These are phyloP conservation scores for Apis mellifera DNA, from an alignment of 1,140 invertebrate genomes.

Conservation along the genomic window DNA sequence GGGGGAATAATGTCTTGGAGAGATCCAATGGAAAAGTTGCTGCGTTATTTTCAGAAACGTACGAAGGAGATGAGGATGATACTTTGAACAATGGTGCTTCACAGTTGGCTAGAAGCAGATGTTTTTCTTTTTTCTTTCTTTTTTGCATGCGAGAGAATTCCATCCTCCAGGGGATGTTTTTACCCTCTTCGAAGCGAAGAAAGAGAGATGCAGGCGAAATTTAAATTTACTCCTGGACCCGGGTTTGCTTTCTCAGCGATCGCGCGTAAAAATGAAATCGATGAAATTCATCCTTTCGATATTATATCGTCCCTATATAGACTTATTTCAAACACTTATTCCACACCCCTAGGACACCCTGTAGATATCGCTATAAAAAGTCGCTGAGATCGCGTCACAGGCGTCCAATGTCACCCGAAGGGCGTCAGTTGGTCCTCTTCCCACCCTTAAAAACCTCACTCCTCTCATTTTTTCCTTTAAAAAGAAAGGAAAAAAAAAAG, in stretches of 20 bases:
- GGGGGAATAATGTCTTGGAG: too few relatives aligned
- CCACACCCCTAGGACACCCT: too few relatives aligned
- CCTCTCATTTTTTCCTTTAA: too few relatives aligned
- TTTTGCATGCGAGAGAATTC: not conserved
- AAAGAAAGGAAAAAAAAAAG: too few relatives aligned
- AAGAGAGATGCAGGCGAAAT: constrained; percentile 9
- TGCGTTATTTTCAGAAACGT: not conserved
- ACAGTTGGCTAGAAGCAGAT: too few relatives aligned
- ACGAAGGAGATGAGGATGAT: not conserved
- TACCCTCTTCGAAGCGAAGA: not conserved
- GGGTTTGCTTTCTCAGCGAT: not conserved
- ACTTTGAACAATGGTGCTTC: not conserved
- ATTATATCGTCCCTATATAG: not conserved
- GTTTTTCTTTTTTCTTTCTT: not conserved
- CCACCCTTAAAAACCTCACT: too few relatives aligned
- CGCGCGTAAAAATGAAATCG: not conserved
- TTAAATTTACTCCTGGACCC: not conserved
- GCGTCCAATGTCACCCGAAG: too few relatives aligned
- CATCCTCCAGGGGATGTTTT: not conserved
- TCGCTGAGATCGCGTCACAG: too few relatives aligned
- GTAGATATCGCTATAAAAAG: too few relatives aligned
- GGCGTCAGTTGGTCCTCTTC: too few relatives aligned
- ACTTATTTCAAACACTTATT: too few relatives aligned
- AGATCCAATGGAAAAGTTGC: not conserved
- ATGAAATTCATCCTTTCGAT: not conserved